phyloP scores from a whole-genome alignment of 2,113 vertebrate species.

The Melospiza melodia region DNA sequence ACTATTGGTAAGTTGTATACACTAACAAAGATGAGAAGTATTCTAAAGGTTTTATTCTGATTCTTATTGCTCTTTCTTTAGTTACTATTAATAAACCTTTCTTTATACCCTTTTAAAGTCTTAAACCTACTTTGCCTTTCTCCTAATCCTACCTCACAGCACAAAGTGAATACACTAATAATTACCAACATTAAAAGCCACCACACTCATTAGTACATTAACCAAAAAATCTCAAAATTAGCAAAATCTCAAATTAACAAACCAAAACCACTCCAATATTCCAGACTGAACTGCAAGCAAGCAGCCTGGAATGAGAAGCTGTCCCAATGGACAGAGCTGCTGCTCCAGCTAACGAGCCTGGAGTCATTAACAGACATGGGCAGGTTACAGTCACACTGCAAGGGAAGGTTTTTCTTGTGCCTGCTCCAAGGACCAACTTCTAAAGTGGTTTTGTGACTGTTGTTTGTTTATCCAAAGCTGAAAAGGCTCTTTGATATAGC shows the following conservation, averaged over 20 bases:
- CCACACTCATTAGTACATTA: not conserved
- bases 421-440: not conserved
- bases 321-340: not conserved
- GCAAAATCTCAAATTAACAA: not conserved
- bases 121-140: not conserved
- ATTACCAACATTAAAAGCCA: not conserved
- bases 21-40: not conserved
- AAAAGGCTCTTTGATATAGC: not conserved
- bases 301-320: not conserved
- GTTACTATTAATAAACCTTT: not conserved
- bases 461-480: not conserved
- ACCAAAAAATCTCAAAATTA: not conserved
- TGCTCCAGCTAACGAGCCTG: not conserved
- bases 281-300: not conserved
- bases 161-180: not conserved
- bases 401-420: not conserved
- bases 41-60: not conserved
- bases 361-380: rapidly evolving
- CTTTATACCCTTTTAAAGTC: not conserved
- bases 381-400: not conserved
- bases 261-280: not conserved
- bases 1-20: not conserved
- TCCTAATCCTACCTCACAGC: not conserved
- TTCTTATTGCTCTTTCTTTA: not conserved
- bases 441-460: not conserved